Base-by-base conservation (phyloP, 2,888 invertebrate genomes). In the Sphecodes monilicornis region DNA sequence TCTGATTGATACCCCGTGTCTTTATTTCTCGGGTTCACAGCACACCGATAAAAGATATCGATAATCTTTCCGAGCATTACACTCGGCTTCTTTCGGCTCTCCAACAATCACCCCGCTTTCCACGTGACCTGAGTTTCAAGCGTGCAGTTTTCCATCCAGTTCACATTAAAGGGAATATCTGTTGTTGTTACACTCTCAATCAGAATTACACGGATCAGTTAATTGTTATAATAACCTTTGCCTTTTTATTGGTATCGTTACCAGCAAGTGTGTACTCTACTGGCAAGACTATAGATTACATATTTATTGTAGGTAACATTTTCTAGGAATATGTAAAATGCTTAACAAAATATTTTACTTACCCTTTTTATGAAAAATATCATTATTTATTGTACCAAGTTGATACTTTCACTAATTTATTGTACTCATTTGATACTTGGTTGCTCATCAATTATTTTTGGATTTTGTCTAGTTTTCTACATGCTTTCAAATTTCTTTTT, bases 41-140 rank as follows among this genome's bases (percentile, higher is more conserved):
- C 26, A 26, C 39, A 68, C 10, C 57, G 66, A 77, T 77, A 73
- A 77, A 77, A 41, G 36, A 72, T 81, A 72, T 77, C 81, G 54
- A 69, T 81, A 81, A 72, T 73, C 57, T 68, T 73, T 72, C 46
- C 57, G 41, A 72, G 57, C 72, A 57, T 46, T 68, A 72, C 71
- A 68, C 46, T 39, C 64, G 54, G 54, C 57, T 64, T 76, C 76
- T 72, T 68, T 32, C 26, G 71, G n/a, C 66, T 71, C 66, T 76
- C 77, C 72, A 41, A 54, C 69, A 76, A 76, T 76, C 80, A 66
- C 77, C 26, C 41, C 41, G 66, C 43, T 66, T 64, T 72, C 76
- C 76, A 64, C 66, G 71, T 66, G 72, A 76, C 60, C 46, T 64
- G 76, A 26, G 39, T 22, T 76, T 26, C 54, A 22, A 74, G n/a